phyloP scores from a whole-genome alignment of 2,797 vertebrate species.

The Lemur catta region DNA sequence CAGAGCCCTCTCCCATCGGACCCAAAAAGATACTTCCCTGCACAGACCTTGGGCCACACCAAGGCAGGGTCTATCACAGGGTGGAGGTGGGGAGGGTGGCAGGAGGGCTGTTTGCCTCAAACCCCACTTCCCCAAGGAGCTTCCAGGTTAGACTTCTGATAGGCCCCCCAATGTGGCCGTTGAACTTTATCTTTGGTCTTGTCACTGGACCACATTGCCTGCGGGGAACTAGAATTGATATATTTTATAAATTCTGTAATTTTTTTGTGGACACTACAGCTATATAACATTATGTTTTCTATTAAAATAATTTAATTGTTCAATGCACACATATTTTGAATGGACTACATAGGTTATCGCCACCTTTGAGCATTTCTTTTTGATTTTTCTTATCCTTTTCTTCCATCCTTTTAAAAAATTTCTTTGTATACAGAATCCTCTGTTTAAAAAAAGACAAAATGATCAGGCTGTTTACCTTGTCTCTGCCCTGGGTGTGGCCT shows the following conservation, averaged over 20 bases:
- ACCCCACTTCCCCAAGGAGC: not conserved
- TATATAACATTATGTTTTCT: not conserved
- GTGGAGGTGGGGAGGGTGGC: not conserved
- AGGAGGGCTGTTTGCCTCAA: not conserved
- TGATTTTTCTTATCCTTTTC: not conserved
- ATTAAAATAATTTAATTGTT: not conserved
- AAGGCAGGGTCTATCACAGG: not conserved
- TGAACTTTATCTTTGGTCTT: not conserved
- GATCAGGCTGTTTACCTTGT: not conserved
- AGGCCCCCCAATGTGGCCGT: not conserved
- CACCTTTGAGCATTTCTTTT: not conserved
- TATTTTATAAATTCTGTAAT: not conserved
- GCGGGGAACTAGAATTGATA: not conserved
- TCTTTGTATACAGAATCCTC: not conserved
- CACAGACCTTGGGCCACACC: not conserved
- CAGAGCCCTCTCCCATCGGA: not conserved
- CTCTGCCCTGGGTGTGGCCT: not conserved
- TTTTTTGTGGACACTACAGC: not conserved
- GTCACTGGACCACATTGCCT: not conserved
- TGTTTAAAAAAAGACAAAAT: not conserved
- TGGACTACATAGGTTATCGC: not conserved
- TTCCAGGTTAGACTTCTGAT: not conserved
- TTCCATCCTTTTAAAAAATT: not conserved
- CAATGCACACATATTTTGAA: not conserved
- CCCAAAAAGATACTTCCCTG: too few relatives aligned